These are phyloP conservation scores for Notodonta ziczac DNA, from an alignment of 2,888 invertebrate genomes.

Conservation along the genomic window DNA sequence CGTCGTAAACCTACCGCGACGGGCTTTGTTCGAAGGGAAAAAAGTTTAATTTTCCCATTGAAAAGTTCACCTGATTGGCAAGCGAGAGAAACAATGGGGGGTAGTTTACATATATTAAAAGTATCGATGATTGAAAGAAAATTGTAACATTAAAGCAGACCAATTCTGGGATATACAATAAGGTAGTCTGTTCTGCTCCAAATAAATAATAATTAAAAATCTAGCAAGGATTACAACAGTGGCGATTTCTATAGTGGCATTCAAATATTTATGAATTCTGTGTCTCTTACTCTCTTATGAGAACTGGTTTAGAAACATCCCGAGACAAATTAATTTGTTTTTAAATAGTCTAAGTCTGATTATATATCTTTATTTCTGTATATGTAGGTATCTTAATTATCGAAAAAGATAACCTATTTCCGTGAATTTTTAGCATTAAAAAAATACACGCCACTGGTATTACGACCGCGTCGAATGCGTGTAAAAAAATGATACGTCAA, in stretches of 20 bases:
- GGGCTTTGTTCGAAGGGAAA: conserved; percentile 36
- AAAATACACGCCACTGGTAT: neutral
- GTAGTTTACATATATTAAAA: neutral
- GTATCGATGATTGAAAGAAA: neutral
- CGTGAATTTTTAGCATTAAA: neutral
- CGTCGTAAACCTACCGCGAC: conserved; percentile 24
- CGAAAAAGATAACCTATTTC: neutral
- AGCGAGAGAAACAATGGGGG: conserved; percentile 5
- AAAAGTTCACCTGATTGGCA: conserved; percentile 6
- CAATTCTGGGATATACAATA: neutral
- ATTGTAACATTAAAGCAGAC: too few relatives aligned
- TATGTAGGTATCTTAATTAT: too few relatives aligned
- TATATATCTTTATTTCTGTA: too few relatives aligned
- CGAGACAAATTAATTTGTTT: too few relatives aligned
- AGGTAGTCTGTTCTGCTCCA: neutral
- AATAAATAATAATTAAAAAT: neutral
- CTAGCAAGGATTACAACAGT: too few relatives aligned
- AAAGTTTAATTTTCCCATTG: conserved; percentile 17
- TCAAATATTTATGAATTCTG: too few relatives aligned
- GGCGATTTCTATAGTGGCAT: too few relatives aligned
- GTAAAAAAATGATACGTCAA: conserved; percentile 39
- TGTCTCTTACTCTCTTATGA: too few relatives aligned
- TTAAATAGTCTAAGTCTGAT: too few relatives aligned
- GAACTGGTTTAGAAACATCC: too few relatives aligned
- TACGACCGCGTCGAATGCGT: neutral